Conservation (phyloP, 2,113 vertebrate species). For the Nansenia antarctica region DNA sequence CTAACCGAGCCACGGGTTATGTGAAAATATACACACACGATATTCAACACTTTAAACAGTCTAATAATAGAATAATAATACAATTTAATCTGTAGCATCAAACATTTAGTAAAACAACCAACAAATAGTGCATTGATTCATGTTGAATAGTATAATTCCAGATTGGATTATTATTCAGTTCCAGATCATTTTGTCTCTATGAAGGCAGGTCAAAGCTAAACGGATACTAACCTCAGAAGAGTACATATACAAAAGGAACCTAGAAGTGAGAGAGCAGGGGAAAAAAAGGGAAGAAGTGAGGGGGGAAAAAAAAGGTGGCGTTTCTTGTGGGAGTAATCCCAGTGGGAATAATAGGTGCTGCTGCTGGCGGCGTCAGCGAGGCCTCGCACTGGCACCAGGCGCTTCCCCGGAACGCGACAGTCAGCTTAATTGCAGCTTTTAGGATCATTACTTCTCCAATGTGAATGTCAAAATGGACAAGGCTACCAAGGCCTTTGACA, state of each 20-base stretch:
- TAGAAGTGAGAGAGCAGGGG: neutral
- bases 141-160: neutral
- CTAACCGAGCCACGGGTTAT: too few species aligned
- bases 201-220: neutral
- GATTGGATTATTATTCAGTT: neutral
- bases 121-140: neutral
- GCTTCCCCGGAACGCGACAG: slow-evolving; percentile 74
- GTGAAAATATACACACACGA: too few species aligned
- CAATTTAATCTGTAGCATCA: neutral
- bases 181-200: neutral
- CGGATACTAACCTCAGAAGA: too few species aligned
- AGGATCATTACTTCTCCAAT: slow-evolving; percentile 81
- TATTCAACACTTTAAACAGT: neutral
- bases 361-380: slow-evolving; percentile 22
- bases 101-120: too few species aligned
- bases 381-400: slow-evolving; percentile 61
- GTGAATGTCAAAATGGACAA: slow-evolving; percentile 79
- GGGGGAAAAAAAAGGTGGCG: slow-evolving; percentile 31
- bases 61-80: neutral
- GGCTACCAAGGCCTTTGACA: slow-evolving; percentile 71
- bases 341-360: slow-evolving; percentile 71
- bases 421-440: slow-evolving; percentile 81
- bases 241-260: neutral
- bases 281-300: neutral
- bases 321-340: slow-evolving; percentile 64